Percentiles rank a stretch among this genome's conserved stretches.
These are phyloP conservation scores for Alca torda DNA, from an alignment of 2,797 vertebrate genomes.

Conservation along the genomic window DNA sequence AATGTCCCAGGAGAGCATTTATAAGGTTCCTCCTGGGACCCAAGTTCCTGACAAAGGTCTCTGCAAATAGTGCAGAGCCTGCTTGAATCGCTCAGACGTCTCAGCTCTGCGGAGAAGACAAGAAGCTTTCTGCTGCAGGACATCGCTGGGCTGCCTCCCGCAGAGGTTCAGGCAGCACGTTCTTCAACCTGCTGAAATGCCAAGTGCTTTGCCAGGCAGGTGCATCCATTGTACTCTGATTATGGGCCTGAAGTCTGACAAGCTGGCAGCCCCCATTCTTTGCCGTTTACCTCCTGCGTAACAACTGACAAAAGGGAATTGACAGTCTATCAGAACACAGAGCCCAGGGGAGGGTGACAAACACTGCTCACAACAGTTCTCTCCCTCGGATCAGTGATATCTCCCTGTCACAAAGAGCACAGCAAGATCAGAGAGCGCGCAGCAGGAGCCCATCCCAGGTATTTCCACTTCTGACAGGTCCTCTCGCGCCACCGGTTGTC, in stretches of 20 bases:
- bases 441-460: not conserved
- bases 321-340: not conserved
- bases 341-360: not conserved
- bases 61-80: accelerated
- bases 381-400: not conserved
- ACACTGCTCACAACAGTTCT: not conserved
- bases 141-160: not conserved
- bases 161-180: not conserved
- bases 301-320: not conserved
- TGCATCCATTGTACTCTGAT: not conserved
- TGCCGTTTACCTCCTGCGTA: not conserved
- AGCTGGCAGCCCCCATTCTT: not conserved
- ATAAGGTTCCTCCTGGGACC: not conserved
- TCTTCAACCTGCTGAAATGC: not conserved
- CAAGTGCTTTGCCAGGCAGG: not conserved
- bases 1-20: not conserved
- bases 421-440: not conserved
- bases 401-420: not conserved
- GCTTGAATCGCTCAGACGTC: not conserved
- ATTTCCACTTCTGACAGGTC: not conserved
- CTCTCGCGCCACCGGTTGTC: not conserved
- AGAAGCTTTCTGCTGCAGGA: not conserved
- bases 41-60: not conserved
- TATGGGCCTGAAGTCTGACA: not conserved
- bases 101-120: not conserved